Evolutionary conservation across 2,113 vertebrate genomes (phyloP), one percentile per base, ranked within the genome.

Genomic region (Callorhinus ursinus): DNA sequence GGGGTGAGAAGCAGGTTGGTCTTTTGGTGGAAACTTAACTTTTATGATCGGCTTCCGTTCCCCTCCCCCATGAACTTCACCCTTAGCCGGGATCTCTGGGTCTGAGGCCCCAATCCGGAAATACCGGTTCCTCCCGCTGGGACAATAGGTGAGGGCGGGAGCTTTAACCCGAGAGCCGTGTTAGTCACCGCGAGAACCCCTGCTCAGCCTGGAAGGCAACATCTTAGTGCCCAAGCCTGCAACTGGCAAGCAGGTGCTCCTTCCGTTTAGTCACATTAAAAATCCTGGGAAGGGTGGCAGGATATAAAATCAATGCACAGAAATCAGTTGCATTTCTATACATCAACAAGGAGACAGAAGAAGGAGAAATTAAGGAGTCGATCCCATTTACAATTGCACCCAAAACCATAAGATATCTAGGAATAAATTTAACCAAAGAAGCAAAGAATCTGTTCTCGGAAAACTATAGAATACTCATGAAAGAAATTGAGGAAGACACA

Each of bases 71-170:
- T n/a, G 61, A 36, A 33, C 92, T 74, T 74, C 90, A 7, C 88
- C 84, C 90, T 36, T 19, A 39, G 28, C 76, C 14, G 0, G 63
- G 65, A 95, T 96, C 94, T 2, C 97, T 5, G 49, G 61, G 74
- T 90, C 87, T 13, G 49, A 71, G 84, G 92, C 92, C 79, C 85
- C 31, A 83, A 95, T 97, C 98, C 98, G 98, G 98, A 99, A 98
- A 99, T 98, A 98, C 98, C 98, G 98, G 98, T 98, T 97, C 90
- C 93, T 95, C 95, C 88, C 39, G 39, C 55, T 26, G 96, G 98
- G 93, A 97, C 97, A 95, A 93, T 94, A 96, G 97, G 96, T 95
- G 95, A 96, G 94, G 91, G 90, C 63, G 93, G 57, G 91, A 80
- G 79, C 36, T 1, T 93, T 87, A 59, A 67, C 1, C 91, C 31